Evolutionary conservation across 1,140 invertebrate genomes (phyloP), one percentile per base, ranked within the genome.

Genomic region (Bombus fervidus): DNA sequence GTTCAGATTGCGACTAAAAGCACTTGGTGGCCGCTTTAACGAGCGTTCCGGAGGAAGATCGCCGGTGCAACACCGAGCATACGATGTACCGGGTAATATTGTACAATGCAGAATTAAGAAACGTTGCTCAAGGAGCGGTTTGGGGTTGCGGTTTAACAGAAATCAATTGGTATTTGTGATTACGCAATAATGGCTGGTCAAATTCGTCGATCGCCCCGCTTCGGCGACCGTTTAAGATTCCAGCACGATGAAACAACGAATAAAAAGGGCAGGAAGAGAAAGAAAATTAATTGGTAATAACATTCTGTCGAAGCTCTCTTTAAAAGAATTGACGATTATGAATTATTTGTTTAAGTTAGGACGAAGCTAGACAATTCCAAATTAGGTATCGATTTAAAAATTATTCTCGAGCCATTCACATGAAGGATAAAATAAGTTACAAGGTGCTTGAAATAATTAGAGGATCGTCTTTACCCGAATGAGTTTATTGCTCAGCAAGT

Each of bases 1-100:
- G 91, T 87, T 91, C 81, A 73, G 79, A 91, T 91, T 81, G 87
- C 90, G 86, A 86, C 83, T 43, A 78, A 81, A 91, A 66, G 83
- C 78, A 86, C 76, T 79, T 75, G 83, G 81, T 57, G 69, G 80
- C 47, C 76, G 37, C 31, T 86, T 39, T 76, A 77, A 86, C 73
- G 77, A 76, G 39, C 71, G 47, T 39, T 62, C 25, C 37, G 34
- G 9, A 68, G 18, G 18, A 31, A 41, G 78, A 83, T 71, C n/a
- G n/a, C 15, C 0, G 15, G 34, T 25, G 41, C 47, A n/a, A 59
- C 6, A 31, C 18, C 22, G 13, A 13, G 37, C 3, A 62, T 31
- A 22, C 57, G 9, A 78, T 34, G 15, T 22, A 53, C 5, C 0
- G 34, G 3, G 1, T 37, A 37, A 37, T 41, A n/a, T 37, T 41